These are phyloP conservation scores for Ceratosolen solmsi DNA, from an alignment of 1,140 invertebrate genomes.

Conservation along the genomic window DNA sequence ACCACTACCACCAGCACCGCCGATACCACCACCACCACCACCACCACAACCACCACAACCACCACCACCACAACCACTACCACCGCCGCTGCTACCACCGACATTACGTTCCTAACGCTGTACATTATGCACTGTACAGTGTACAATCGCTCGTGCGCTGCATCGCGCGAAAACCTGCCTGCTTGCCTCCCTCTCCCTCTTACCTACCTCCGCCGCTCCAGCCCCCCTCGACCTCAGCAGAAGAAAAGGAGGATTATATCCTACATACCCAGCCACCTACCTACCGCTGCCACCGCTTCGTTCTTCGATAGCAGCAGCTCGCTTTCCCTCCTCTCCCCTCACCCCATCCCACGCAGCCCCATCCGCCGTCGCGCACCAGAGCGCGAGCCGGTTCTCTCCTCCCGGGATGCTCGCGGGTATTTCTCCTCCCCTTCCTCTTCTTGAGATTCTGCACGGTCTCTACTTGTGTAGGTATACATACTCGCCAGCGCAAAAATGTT, in stretches of 20 bases:
- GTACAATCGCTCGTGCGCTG: constrained; percentile 46
- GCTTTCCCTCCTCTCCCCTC: constrained; percentile 84
- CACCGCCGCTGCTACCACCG: constrained; percentile 64
- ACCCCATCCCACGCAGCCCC: constrained; percentile 86
- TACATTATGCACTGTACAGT: background rate
- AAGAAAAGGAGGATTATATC: constrained; percentile 63
- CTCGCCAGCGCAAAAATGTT: constrained; percentile 55
- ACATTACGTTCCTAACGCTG: background rate
- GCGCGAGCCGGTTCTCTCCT: constrained; percentile 22
- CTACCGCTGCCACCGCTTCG: constrained; percentile 43
- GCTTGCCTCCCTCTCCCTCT: background rate
- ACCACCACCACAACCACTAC: constrained; percentile 64
- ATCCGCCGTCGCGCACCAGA: constrained; percentile 72
- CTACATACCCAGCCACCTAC: constrained; percentile 63
- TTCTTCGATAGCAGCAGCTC: constrained; percentile 39
- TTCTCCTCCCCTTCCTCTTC: background rate
- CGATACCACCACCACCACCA: constrained; percentile 66
- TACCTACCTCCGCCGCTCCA: background rate
- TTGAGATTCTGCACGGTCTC: background rate
- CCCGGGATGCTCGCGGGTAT: background rate
- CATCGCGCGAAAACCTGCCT: constrained; percentile 64
- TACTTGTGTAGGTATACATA: background rate
- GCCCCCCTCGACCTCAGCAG: constrained; percentile 25
- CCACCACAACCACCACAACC: constrained; percentile 66
- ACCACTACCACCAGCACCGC: constrained; percentile 39